Evolutionary conservation across 2,797 vertebrate species (phyloP), one percentile per base, ranked within the genome.

Genomic region (Pipistrellus pygmaeus): DNA sequence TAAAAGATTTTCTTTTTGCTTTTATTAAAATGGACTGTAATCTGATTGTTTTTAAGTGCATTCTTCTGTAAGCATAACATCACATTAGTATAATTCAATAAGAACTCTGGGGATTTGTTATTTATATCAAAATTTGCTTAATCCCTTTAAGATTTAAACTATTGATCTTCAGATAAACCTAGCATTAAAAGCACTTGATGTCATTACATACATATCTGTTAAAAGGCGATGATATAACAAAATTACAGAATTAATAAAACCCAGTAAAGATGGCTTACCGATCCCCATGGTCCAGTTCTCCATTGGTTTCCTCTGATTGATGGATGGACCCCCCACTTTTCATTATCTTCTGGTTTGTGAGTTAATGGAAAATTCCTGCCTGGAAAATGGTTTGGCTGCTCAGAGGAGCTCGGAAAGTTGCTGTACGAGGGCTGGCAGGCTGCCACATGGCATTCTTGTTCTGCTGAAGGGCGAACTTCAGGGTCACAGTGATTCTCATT

Each of bases 241-340:
- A 53, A 90, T 80, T 62, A 88, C 3, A 90, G 55, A 86, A 96
- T 75, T 51, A 90, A 89, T 82, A 41, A 73, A 96, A 95, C 72
- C 95, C 73, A 94, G 88, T 85, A 90, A 92, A 88, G 57, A 76
- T 12, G 20, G 98, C 99, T 98, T 99, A 99, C 99, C 97, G 99
- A 98, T 98, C 99, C 99, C 99, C 99, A 99, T 3, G 99, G 99
- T 96, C 99, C 99, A 1, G 99, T 99, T 98, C 99, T 99, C 99
- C 99, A 99, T 3, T 99, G 99, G 98, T 99, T 99, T 96, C 98
- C 98, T 96, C 97, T 98, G 38, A 98, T 84, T 1, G 99, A 99
- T 2, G 98, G 98, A 57, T 80, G 98, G 30, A 99, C 98, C 98
- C 99, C 98, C 96, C 98, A 99, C 17, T 99, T 98, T 10, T 98